Evolutionary conservation across 2,797 vertebrate genomes (phyloP).

Genomic region (Lithobates sylvaticus): DNA sequence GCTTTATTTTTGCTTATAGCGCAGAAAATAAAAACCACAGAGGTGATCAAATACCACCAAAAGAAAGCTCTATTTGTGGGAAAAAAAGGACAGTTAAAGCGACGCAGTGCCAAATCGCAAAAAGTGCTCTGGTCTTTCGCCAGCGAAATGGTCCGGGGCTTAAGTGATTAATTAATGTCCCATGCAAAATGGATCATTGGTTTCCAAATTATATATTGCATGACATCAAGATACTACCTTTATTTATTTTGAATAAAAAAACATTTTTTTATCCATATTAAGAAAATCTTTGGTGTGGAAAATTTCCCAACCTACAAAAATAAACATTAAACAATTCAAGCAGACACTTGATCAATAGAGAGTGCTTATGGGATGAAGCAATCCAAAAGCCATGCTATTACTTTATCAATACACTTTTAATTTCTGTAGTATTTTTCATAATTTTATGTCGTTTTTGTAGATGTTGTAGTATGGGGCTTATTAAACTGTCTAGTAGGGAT

Average conservation of each 20-base stretch:
- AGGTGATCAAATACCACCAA: no score
- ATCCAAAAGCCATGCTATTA: slow-evolving; percentile 57
- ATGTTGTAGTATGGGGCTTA: slow-evolving; percentile 71
- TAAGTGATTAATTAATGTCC: no score
- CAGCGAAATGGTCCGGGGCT: no score
- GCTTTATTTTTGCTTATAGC: no score
- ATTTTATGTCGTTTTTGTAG: slow-evolving; percentile 48
- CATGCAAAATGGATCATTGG: no score
- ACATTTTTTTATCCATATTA: slow-evolving; percentile 23
- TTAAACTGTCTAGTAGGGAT: slow-evolving; percentile 55
- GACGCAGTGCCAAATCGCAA: no score
- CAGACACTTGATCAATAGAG: slow-evolving; percentile 30
- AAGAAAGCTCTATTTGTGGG: no score
- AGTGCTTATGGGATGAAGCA: slow-evolving; percentile 56
- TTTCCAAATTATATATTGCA: neutral
- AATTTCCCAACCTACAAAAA: slow-evolving; percentile 22
- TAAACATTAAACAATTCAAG: slow-evolving; percentile 49
- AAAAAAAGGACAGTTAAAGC: no score
- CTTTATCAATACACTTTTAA: slow-evolving; percentile 59
- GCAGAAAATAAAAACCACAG: no score
- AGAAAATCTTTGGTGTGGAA: slow-evolving; percentile 14
- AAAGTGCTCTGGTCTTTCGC: no score
- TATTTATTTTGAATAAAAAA: slow-evolving; percentile 33
- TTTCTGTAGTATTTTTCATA: slow-evolving; percentile 54
- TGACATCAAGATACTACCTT: slow-evolving; percentile 34